Conservation (phyloP, 1,140 invertebrate species). For the Drosophila arizonae region DNA sequence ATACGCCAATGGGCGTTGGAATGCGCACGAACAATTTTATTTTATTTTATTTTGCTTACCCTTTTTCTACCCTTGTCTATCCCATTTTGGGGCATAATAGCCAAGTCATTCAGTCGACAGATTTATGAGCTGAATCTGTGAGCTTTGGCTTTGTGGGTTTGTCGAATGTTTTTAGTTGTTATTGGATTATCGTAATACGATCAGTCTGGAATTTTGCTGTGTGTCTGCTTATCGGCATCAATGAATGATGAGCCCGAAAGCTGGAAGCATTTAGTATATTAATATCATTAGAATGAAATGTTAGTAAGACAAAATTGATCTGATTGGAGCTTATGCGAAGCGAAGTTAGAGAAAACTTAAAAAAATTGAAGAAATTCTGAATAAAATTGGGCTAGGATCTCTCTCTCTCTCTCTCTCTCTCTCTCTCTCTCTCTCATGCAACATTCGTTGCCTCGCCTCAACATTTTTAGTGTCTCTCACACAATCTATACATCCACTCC, state of each 20-base stretch:
- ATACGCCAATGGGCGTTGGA: conserved; percentile 64
- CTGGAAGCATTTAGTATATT: no score
- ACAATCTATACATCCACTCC: not conserved
- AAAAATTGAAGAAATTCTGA: no score
- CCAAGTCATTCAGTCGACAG: not conserved
- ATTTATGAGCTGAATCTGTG: not conserved
- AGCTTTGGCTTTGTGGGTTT: not conserved
- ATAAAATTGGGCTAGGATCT: no score
- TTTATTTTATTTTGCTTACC: not conserved
- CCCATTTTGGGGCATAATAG: not conserved
- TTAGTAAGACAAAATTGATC: no score
- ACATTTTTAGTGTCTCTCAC: not conserved
- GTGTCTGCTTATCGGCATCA: no score
- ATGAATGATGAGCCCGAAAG: no score
- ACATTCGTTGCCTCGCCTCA: conserved; percentile 15
- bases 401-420: no score
- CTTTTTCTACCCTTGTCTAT: not conserved
- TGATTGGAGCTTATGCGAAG: no score
- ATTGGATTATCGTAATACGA: not conserved
- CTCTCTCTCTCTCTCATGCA: conserved; percentile 4
- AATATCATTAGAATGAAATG: not conserved
- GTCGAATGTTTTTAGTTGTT: not conserved
- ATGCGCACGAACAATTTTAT: conserved; percentile 31
- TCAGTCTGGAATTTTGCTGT: not conserved
- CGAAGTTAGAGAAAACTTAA: no score